Evolutionary conservation across 2,113 vertebrate genomes (phyloP), one percentile per base, ranked within the genome.

Genomic region (Hydrolagus affinis): DNA sequence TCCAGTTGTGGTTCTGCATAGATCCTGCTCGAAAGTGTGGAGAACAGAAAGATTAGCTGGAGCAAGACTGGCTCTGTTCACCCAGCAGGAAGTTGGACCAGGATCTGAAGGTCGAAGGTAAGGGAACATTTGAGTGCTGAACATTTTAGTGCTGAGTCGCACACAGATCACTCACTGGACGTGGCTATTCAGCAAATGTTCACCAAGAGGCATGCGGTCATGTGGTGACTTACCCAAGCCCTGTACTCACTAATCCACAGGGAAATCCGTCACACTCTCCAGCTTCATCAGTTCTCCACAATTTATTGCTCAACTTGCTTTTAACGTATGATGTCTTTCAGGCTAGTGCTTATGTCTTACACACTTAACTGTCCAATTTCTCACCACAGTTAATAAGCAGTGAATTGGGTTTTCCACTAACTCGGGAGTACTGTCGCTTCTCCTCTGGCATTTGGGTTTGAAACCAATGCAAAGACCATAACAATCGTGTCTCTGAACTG

Each of bases 1-100:
- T 9, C 32, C 12, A 25, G 62, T 83, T 66, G 25, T 28, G 30
- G 28, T 83, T 32, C 78, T 66, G 60, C 60, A 66, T 66, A 28
- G 62, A 11, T 44, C 78, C 62, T 83, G 78, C 62, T 83, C 66
- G 78, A 83, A 32, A 66, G 28, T 15, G 25, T 80, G n/a, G 19
- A 64, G 60, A 80, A 80, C 19, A 77, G 57, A 12, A 8, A 21
- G 30, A 83, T 83, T 83, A 83, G 44, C 44, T 44, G 44, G 44
- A 44, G 44, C 44, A 44, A 44, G n/a, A 66, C 62, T 78, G 76
- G 76, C 19, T 78, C 56, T 60, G 25, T 60, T 78, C 21, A 60
- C n/a, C 14, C 25, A 59, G 25, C 78, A 83, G 62, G 15, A 83
- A 66, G 17, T 83, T 32, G 66, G 60, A 32, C 12, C 21, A 66